Evolutionary conservation across 1,140 invertebrate genomes (phyloP).

Genomic region (Teleogryllus occipitalis): DNA sequence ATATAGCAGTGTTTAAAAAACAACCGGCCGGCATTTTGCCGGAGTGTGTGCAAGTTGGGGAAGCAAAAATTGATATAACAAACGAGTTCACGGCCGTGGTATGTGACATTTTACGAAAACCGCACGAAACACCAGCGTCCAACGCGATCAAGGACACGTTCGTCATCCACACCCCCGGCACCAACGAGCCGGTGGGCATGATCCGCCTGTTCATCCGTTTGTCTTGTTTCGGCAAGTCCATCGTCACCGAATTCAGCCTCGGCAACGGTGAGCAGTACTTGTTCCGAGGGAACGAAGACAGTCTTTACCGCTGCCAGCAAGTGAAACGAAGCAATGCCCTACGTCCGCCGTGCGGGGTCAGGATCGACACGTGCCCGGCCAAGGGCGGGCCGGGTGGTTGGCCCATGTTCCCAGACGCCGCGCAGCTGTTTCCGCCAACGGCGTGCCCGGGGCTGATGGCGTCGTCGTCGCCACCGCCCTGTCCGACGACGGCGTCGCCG

Average conservation of each 20-base stretch:
- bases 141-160: neutral
- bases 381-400: too few relatives aligned
- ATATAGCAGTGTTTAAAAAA: neutral
- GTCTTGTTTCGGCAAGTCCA: slow-evolving; percentile 9
- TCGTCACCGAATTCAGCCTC: neutral
- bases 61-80: neutral
- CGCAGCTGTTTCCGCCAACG: too few relatives aligned
- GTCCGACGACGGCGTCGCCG: too few relatives aligned
- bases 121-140: neutral
- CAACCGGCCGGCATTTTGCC: neutral
- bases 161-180: neutral
- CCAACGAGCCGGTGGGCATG: neutral
- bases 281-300: slow-evolving; percentile 7
- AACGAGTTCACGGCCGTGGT: neutral
- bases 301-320: neutral
- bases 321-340: too few relatives aligned
- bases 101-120: neutral
- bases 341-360: too few relatives aligned
- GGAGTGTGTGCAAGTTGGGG: neutral
- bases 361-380: too few relatives aligned
- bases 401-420: too few relatives aligned
- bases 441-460: too few relatives aligned
- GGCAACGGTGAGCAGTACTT: neutral
- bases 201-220: neutral
- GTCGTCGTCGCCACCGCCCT: too few relatives aligned